Conservation (phyloP, 2,797 vertebrate genomes). For the Adrianichthys oophorus region DNA sequence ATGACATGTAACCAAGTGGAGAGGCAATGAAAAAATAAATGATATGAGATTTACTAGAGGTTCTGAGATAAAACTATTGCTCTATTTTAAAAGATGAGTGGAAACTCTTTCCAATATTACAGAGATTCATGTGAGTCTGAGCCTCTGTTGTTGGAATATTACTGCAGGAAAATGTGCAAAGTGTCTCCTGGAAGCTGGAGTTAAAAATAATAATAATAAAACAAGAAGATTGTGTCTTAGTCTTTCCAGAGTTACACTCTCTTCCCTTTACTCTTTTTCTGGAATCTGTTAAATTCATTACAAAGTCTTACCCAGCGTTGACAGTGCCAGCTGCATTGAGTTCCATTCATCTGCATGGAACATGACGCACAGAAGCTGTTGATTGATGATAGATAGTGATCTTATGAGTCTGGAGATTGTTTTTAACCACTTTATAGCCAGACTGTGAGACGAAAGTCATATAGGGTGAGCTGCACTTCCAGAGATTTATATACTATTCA, state of each 20-base stretch:
- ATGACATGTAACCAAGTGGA: too few relatives aligned
- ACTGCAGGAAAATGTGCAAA: conserved; percentile 35
- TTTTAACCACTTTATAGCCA: conserved; percentile 12
- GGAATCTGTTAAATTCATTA: conserved; percentile 45
- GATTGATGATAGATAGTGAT: conserved; percentile 14
- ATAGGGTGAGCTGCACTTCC: not conserved
- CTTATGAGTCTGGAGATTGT: conserved; percentile 3
- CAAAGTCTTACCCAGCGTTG: conserved; percentile 9
- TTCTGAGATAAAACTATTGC: conserved; percentile 26
- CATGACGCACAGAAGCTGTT: conserved; percentile 17
- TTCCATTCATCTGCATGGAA: not conserved
- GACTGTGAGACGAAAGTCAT: not conserved
- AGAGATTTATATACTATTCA: not conserved
- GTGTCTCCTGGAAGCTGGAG: conserved; percentile 29
- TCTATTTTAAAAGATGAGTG: conserved; percentile 41
- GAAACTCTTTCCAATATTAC: conserved; percentile 50
- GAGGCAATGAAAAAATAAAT: not conserved
- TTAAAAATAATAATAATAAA: conserved; percentile 27
- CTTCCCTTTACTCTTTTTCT: conserved; percentile 20
- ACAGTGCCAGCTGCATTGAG: conserved; percentile 1
- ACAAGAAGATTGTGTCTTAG: conserved; percentile 26
- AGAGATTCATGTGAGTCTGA: conserved; percentile 50
- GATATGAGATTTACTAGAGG: not conserved
- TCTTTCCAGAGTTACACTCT: conserved; percentile 36
- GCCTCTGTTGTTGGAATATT: conserved; percentile 42